Percentiles rank a stretch among this genome's conserved stretches.
These are phyloP conservation scores for Leuciscus idus DNA, from an alignment of 2,113 vertebrate genomes.

Conservation along the genomic window DNA sequence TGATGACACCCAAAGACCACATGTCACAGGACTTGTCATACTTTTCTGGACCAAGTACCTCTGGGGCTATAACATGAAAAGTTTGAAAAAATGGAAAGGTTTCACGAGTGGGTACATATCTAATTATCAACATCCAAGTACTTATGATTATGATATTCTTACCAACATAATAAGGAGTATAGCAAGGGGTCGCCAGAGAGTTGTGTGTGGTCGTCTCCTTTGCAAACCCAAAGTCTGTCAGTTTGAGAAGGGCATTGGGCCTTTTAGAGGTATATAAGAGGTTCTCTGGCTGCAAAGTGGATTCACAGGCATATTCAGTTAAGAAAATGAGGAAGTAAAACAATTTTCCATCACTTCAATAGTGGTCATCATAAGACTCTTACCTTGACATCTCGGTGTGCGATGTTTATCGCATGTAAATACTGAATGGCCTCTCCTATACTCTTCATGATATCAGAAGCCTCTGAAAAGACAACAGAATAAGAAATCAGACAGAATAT, in stretches of 20 bases:
- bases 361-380: background rate
- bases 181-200: slow-evolving; percentile 95
- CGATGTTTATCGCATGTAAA: slow-evolving; percentile 94
- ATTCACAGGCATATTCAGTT: background rate
- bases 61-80: slow-evolving; percentile 83
- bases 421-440: slow-evolving; percentile 96
- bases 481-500: background rate
- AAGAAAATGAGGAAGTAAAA: background rate
- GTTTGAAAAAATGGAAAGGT: background rate
- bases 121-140: background rate
- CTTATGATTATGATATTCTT: slow-evolving; percentile 63
- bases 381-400: slow-evolving; percentile 97
- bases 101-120: background rate
- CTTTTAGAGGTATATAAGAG: slow-evolving; percentile 92
- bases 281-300: slow-evolving; percentile 87
- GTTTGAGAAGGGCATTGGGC: slow-evolving; percentile 88
- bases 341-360: background rate
- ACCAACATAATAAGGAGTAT: slow-evolving; percentile 98
- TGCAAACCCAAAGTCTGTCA: slow-evolving; percentile 98
- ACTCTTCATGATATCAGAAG: slow-evolving; percentile 96
- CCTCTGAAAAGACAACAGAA: slow-evolving; percentile 76
- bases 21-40: slow-evolving; percentile 99
- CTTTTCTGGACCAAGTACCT: slow-evolving; percentile 96
- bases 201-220: slow-evolving; percentile 98
- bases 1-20: slow-evolving; percentile 99